These are phyloP conservation scores for Orthonyx spaldingii DNA, from an alignment of 2,113 vertebrate genomes.

Conservation along the genomic window DNA sequence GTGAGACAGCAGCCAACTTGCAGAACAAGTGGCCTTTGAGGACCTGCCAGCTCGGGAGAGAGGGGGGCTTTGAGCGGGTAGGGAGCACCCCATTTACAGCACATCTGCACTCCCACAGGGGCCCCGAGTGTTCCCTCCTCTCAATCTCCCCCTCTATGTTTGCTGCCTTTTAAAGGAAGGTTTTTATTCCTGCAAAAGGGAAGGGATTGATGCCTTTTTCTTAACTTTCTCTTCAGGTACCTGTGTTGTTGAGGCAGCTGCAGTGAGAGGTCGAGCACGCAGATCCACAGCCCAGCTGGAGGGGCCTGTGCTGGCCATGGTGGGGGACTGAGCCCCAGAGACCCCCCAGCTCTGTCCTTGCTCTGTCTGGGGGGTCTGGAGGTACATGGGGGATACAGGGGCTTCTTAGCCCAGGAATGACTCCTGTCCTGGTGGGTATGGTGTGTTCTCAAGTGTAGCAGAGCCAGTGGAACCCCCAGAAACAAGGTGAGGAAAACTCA, in stretches of 20 bases:
- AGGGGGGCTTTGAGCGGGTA: constrained; percentile 10
- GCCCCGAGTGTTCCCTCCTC: not conserved
- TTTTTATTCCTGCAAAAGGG: not conserved
- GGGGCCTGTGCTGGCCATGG: not conserved
- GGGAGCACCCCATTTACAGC: not conserved
- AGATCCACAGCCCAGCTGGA: not conserved
- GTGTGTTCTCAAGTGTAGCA: not conserved
- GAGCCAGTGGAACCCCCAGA: not conserved
- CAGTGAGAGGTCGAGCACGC: accelerated
- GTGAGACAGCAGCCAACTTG: not conserved
- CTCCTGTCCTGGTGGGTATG: not conserved
- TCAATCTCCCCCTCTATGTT: not conserved
- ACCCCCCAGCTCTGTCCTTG: not conserved
- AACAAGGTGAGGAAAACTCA: not conserved
- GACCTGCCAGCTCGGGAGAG: constrained; percentile 40
- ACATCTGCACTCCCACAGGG: not conserved
- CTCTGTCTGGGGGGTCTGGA: not conserved
- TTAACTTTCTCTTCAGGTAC: not conserved
- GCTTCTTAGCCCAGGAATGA: not conserved
- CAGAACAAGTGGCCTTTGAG: constrained; percentile 47
- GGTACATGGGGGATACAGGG: accelerated
- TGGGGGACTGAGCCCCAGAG: not conserved
- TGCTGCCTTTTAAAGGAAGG: not conserved
- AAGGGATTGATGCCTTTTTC: not conserved
- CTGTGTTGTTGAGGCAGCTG: constrained; percentile 1